Evolutionary conservation across 2,113 vertebrate genomes (phyloP), one percentile per base, ranked within the genome.

Genomic region (Phyllostomus discolor): DNA sequence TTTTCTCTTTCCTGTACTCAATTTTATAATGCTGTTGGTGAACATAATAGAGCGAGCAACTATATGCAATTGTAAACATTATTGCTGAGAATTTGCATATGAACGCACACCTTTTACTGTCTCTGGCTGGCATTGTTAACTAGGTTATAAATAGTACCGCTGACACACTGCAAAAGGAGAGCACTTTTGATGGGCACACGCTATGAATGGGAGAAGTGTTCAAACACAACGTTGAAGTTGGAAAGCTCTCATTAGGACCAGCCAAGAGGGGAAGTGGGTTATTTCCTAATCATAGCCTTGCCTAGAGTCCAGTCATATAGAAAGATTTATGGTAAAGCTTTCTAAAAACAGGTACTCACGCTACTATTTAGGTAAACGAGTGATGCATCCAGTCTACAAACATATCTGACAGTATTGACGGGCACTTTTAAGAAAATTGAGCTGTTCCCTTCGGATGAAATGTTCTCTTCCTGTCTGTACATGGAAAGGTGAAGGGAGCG

Each of bases 41-140:
- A 98, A 97, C 96, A 98, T 97, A 98, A 98, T 69, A 97, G 96
- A 98, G 90, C 72, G 91, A 98, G 96, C 96, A 97, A 97, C 97
- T 96, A 95, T 94, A 87, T 82, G 95, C 97, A 98, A 98, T 97
- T 98, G 97, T 96, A 96, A 95, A 97, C 98, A 98, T 98, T 94
- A 98, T 95, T 96, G 98, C 94, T 19, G 41, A 87, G 35, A 88
- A 98, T 98, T 98, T 98, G 97, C 98, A 98, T 98, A 97, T 98
- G 98, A 98, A 98, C 66, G 95, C 91, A 98, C 97, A 98, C 97
- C 98, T 98, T 98, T 97, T 94, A 96, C 97, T 96, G 98, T 96
- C 94, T 98, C 95, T 96, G 48, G 95, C 90, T 98, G 98, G 97
- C 98, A 98, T 98, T 98, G 98, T 98, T 98, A 95, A 97, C 64